Evolutionary conservation across 2,797 vertebrate species (phyloP).

Genomic region (Acrossocheilus wenchowensis): DNA sequence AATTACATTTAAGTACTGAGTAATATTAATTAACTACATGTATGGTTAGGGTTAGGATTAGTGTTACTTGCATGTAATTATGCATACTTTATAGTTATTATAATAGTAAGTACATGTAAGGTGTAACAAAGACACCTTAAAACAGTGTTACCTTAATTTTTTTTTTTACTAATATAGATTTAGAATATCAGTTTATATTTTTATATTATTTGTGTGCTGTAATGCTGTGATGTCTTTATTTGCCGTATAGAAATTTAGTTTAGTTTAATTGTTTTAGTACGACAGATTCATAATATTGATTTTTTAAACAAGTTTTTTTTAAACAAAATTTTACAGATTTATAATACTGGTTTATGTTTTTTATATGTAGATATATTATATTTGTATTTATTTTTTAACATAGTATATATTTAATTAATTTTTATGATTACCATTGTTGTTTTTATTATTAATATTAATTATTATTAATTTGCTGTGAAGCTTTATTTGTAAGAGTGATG

Average conservation of each 20-base stretch:
- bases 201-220: background rate
- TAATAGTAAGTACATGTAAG: no score
- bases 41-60: no score
- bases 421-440: background rate
- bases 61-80: no score
- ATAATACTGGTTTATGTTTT: background rate
- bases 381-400: background rate
- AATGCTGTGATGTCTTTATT: background rate
- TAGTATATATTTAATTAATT: background rate
- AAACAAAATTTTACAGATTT: background rate
- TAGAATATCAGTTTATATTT: background rate
- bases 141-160: no score
- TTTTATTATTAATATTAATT: background rate
- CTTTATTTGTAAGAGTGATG: background rate
- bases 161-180: background rate
- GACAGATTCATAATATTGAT: background rate
- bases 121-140: no score
- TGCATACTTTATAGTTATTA: no score
- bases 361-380: background rate
- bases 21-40: no score
- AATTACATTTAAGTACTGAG: no score
- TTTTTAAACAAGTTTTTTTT: no score
- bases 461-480: background rate
- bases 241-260: background rate
- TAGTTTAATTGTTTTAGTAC: background rate